Evolutionary conservation across 2,113 vertebrate genomes (phyloP).

Genomic region (Formicarius rufipectus): DNA sequence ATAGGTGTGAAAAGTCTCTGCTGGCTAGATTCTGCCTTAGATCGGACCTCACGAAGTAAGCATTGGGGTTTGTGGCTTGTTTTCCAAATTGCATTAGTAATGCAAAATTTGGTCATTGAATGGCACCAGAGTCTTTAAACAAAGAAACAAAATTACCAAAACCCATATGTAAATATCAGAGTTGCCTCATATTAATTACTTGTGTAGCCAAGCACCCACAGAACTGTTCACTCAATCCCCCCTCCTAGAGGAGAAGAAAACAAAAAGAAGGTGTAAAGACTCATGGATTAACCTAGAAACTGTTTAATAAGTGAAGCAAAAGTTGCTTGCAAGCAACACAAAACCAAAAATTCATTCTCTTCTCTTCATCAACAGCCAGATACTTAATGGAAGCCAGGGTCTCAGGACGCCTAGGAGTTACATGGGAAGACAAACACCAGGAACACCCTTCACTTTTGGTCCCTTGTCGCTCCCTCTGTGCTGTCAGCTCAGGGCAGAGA

Average conservation of each 20-base stretch:
- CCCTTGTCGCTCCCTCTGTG: not conserved
- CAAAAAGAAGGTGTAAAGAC: not conserved
- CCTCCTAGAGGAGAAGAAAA: not conserved
- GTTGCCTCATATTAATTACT: not conserved
- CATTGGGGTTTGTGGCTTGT: not conserved
- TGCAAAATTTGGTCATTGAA: not conserved
- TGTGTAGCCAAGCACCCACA: not conserved
- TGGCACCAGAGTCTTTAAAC: not conserved
- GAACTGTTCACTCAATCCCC: not conserved
- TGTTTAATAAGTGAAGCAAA: not conserved
- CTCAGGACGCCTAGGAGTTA: not conserved
- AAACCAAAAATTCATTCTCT: not conserved
- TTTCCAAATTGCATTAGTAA: not conserved
- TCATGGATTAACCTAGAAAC: not conserved
- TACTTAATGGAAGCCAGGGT: not conserved
- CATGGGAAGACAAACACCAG: not conserved
- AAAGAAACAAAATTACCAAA: not conserved
- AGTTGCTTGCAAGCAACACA: not conserved
- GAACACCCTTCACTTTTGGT: not conserved
- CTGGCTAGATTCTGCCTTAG: not conserved
- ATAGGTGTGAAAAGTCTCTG: not conserved
- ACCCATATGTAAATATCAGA: not conserved
- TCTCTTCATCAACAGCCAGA: not conserved
- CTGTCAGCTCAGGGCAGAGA: not conserved
- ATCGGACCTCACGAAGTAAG: not conserved